phyloP scores from a whole-genome alignment of 35 echinoderm and acorn worm genomes.

The Apostichopus japonicus region DNA sequence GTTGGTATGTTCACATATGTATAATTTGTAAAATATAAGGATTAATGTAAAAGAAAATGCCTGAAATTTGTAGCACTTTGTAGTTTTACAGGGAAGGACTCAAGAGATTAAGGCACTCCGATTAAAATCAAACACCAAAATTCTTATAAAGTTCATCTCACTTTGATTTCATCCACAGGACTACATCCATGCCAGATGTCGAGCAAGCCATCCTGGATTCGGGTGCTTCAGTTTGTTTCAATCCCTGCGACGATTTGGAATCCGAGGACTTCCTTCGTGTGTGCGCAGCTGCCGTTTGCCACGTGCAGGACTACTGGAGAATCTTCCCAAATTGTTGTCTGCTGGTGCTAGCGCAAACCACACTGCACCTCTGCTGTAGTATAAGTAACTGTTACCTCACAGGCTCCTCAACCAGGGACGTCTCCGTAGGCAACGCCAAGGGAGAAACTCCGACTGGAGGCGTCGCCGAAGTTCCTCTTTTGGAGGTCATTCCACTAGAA shows the following conservation, averaged over 20 bases:
- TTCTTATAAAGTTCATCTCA: too few species aligned
- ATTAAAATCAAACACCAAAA: too few species aligned
- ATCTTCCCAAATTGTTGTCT: constrained; percentile 43
- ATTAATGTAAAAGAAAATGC: too few species aligned
- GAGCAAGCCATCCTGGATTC: not conserved
- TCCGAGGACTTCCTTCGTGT: constrained; percentile 26
- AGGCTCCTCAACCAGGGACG: not conserved
- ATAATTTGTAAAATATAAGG: too few species aligned
- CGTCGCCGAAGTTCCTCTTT: not conserved
- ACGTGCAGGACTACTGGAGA: not conserved
- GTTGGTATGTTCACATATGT: too few species aligned
- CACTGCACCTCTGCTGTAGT: constrained; percentile 41
- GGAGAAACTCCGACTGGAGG: not conserved
- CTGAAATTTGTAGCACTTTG: too few species aligned
- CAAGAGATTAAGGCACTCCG: too few species aligned
- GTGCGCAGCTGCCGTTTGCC: not conserved
- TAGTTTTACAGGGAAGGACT: too few species aligned
- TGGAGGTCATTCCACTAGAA: constrained; percentile 10
- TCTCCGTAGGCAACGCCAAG: not conserved
- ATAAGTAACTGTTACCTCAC: constrained; percentile 44
- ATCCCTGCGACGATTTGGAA: constrained; percentile 27
- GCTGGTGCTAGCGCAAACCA: constrained; percentile 43
- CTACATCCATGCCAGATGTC: constrained; percentile 43
- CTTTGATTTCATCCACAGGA: constrained; percentile 11
- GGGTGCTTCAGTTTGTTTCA: not conserved